Conservation (phyloP, 2,797 vertebrate species). For the Sebastes iracundus region DNA sequence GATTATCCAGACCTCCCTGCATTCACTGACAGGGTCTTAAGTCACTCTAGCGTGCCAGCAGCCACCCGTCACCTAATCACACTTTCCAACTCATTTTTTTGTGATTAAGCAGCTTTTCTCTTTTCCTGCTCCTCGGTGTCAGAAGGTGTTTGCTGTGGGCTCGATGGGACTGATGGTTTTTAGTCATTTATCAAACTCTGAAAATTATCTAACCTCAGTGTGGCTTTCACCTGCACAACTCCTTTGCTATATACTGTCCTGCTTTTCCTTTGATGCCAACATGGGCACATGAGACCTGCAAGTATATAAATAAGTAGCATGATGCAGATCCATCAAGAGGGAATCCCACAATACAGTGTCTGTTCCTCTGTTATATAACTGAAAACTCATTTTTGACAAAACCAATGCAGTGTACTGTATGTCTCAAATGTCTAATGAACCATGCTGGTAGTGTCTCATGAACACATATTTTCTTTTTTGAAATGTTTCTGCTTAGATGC, state of each 20-base stretch:
- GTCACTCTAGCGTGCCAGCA: conserved; percentile 80
- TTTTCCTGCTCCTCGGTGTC: conserved; percentile 32
- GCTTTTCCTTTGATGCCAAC: conserved; percentile 20
- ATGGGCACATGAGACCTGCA: conserved; percentile 11
- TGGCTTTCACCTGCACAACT: conserved; percentile 5
- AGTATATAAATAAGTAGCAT: conserved; percentile 25
- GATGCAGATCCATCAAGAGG: conserved; percentile 17
- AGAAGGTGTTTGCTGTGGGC: conserved; percentile 43
- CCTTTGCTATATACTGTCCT: conserved; percentile 12
- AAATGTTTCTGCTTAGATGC: not conserved
- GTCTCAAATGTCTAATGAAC: not conserved
- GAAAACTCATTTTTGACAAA: conserved; percentile 18
- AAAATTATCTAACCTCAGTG: not conserved
- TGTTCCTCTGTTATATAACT: not conserved
- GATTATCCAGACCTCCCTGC: conserved; percentile 86
- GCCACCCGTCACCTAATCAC: conserved; percentile 79
- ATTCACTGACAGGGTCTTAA: conserved; percentile 83
- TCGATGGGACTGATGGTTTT: conserved; percentile 28
- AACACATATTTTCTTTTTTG: conserved; percentile 18
- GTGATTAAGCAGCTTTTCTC: conserved; percentile 82
- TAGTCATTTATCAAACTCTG: conserved; percentile 25
- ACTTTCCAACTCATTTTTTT: conserved; percentile 77
- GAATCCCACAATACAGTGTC: not conserved
- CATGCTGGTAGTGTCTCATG: not conserved
- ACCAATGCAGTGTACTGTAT: conserved; percentile 29